Conservation (phyloP, 2,797 vertebrate genomes). For the Cossypha dichroa region DNA sequence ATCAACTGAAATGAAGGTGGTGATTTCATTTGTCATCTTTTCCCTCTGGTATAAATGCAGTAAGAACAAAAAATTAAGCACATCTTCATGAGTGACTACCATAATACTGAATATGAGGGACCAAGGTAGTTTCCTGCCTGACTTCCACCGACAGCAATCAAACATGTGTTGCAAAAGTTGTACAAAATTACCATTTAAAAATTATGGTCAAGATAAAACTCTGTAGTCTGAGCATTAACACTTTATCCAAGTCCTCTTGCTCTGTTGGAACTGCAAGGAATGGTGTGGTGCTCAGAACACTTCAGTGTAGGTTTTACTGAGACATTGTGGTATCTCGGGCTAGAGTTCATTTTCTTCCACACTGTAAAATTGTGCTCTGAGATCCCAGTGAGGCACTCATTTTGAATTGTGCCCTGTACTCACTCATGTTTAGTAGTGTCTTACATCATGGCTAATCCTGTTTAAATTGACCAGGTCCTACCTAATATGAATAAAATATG, state of each 20-base stretch:
- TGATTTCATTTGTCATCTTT: background rate
- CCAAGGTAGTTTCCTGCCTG: background rate
- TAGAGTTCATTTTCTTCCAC: background rate
- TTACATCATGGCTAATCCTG: background rate
- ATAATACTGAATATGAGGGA: background rate
- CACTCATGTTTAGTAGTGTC: background rate
- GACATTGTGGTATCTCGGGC: background rate
- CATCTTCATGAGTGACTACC: background rate
- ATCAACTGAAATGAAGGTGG: background rate
- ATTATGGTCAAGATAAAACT: background rate
- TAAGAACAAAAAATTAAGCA: background rate
- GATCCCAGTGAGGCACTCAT: background rate
- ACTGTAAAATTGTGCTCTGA: background rate
- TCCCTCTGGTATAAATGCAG: background rate
- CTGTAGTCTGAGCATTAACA: background rate
- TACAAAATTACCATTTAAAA: background rate
- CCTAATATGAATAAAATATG: background rate
- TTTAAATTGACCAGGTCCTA: background rate
- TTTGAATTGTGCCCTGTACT: background rate
- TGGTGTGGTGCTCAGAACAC: background rate
- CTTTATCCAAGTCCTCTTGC: background rate
- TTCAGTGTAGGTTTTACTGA: background rate
- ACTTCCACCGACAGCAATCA: background rate
- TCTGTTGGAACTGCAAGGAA: background rate
- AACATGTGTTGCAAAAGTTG: background rate